These are phyloP conservation scores for Anolis sagrei DNA, from an alignment of 2,113 vertebrate genomes.

Conservation along the genomic window DNA sequence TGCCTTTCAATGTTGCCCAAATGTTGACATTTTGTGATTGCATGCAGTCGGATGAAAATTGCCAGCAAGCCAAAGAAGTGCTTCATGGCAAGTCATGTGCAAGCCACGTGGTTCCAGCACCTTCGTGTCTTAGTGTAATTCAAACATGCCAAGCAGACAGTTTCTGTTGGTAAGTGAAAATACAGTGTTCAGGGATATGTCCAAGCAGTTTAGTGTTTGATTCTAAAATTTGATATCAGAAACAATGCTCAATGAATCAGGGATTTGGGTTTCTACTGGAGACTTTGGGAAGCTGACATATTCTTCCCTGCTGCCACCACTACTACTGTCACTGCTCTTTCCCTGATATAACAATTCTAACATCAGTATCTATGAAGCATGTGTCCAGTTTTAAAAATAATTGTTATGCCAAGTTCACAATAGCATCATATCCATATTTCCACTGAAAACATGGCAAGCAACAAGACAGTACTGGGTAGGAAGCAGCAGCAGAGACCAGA, in stretches of 20 bases:
- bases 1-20: constrained; percentile 82
- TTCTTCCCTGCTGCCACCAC: neutral
- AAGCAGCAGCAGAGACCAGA: neutral
- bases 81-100: constrained; percentile 85
- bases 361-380: neutral
- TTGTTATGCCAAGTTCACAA: neutral
- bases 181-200: neutral
- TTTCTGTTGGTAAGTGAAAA: constrained; percentile 82
- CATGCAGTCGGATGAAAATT: constrained; percentile 77
- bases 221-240: neutral
- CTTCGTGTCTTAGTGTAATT: constrained; percentile 82
- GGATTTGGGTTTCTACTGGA: neutral
- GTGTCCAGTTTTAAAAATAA: too few species aligned
- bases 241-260: neutral
- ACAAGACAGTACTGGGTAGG: neutral
- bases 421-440: neutral
- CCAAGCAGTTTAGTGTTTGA: neutral
- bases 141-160: constrained; percentile 77
- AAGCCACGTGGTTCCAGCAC: constrained; percentile 42
- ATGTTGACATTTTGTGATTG: constrained; percentile 89
- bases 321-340: neutral
- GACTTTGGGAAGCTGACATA: neutral
- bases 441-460: neutral
- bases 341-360: neutral
- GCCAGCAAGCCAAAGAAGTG: constrained; percentile 75